Evolutionary conservation across 2,113 vertebrate species (phyloP).

Genomic region (Sisor rabdophorus): DNA sequence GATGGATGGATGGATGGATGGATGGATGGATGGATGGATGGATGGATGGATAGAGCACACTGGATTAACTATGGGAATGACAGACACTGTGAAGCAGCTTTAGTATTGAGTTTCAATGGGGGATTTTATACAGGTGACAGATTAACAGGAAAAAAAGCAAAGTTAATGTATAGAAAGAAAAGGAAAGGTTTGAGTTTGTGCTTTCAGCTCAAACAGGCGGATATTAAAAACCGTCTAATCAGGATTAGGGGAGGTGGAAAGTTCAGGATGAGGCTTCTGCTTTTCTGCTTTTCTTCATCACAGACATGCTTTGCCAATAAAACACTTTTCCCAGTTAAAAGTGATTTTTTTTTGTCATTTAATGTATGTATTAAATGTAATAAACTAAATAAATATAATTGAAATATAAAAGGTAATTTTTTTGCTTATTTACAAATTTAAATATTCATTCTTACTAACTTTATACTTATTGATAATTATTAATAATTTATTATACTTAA

Average conservation of each 20-base stretch:
- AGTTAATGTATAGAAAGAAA: neutral
- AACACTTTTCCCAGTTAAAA: slow-evolving; percentile 16
- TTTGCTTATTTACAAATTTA: no score
- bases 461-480: no score
- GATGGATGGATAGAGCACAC: no score
- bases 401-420: no score
- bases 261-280: slow-evolving; percentile 40
- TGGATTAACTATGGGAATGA: neutral
- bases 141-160: no score
- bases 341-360: neutral
- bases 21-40: no score
- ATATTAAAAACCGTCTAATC: slow-evolving; percentile 45
- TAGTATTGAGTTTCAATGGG: neutral
- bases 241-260: slow-evolving; percentile 44
- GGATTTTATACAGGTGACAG: slow-evolving; percentile 11
- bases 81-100: slow-evolving; percentile 39
- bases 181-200: slow-evolving; percentile 7
- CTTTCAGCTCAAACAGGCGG: slow-evolving; percentile 33
- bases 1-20: no score
- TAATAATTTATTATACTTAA: neutral
- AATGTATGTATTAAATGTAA: neutral
- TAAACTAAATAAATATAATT: neutral
- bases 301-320: slow-evolving; percentile 14
- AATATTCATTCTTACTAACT: no score
- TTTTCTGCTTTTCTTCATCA: slow-evolving; percentile 14